Base-by-base conservation (phyloP, 2,888 invertebrate genomes). In the Physocephala rufipes region DNA sequence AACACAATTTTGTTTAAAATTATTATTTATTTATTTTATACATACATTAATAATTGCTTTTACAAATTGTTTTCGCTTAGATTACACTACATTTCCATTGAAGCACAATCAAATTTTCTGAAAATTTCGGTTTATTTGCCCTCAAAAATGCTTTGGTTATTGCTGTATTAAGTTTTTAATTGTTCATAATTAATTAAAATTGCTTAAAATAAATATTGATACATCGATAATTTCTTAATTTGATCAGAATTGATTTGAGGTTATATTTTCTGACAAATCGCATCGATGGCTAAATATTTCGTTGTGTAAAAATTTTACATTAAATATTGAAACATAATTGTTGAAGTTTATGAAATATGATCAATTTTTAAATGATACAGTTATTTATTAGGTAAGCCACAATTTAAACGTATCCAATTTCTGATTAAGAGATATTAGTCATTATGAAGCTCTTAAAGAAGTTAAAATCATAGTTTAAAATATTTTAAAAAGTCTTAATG, bases 111-210 rank as follows among this genome's bases (percentile, higher is more conserved):
- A 43, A 30, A 21, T 30, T 68, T 68, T 68, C 61, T 62, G 61
- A 68, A 68, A 58, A 62, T 68, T 62, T 61, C 51, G 51, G 51
- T 74, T 74, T 70, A 74, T 74, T 74, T 74, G 74, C 74, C 74
- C 75, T 74, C 68, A 70, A 79, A 84, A 85, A 85, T 85, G 83
- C 85, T 85, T 85, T 85, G 85, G 85, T 85, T 85, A 85, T 85
- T 85, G 85, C 85, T 85, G 85, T 84, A 85, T 85, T 81, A 82
- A 80, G 76, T 76, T 55, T 71, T 70, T 62, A 64, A 71, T 76
- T 59, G 58, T 71, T 51, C 28, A 73, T 74, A 30, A 71, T 62
- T 63, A 62, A 72, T 58, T 74, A 71, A 73, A 59, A 66, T 68
- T 66, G 76, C 59, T 76, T 76, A 70, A 74, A 51, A 5, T 72